Base-by-base conservation (phyloP, 2,888 invertebrate species). In the Polydrusus tereticollis region DNA sequence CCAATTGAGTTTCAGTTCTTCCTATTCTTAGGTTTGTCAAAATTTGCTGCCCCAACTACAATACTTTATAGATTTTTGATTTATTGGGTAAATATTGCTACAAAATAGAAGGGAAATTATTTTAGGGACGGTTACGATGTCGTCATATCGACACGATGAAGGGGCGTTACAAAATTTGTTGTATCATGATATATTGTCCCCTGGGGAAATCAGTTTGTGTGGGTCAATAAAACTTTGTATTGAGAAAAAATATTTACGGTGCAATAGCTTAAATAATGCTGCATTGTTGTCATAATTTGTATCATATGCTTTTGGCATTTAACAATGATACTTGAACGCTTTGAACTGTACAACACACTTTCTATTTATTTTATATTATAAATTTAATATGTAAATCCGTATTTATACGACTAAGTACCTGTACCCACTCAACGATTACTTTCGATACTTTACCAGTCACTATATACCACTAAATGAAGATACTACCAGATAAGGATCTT, bases 381-480 rank as follows among this genome's bases (percentile, higher is more conserved):
- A 21, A 41, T 52, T 16, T 29, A 50, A 52, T 52, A 29, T 29
- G 21, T 23, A 52, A 23, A 29, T 52, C n/a, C 12, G 20, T 52
- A 29, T 5, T 0, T 26, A 26, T 47, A 47, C 18, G 21, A 21
- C 3, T 21, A 10, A 2, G 47, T 18, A 43, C 14, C 5, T 14
- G 50, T 14, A n/a, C 50, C 26, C 21, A 52, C 52, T 52, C 21
- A 23, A 23, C 50, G n/a, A 50, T 50, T 50, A 47, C 62, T 62
- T 45, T 62, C 62, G 62, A 43, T 47, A 62, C 62, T 62, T 47
- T 12, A 62, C 43, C 18, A 62, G 43, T 45, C 43, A 43, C 18
- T n/a, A n/a, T n/a, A n/a, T 62, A 62, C 60, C 21, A 60, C 20
- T 16, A 43, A 18, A 41, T 43, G 60, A 60, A 41, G 21, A 26